phyloP scores from a whole-genome alignment of 2,888 invertebrate genomes.

The Notocelia uddmanniana region DNA sequence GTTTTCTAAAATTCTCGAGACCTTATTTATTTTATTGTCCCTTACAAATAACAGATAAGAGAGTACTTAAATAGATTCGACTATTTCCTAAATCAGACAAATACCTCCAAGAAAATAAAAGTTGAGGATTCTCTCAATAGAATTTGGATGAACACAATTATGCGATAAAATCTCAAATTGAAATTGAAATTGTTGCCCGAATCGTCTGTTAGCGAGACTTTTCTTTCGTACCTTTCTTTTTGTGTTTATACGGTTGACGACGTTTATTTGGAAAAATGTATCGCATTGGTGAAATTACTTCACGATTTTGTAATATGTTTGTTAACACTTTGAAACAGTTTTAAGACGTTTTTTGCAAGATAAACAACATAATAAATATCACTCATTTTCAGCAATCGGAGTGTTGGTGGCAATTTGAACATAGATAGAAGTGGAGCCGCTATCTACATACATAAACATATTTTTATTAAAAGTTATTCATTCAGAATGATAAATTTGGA shows the following conservation, averaged over 20 bases:
- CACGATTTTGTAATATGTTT: not conserved
- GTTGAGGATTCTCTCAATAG: not conserved
- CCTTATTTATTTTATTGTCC: not conserved
- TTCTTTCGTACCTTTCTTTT: not conserved
- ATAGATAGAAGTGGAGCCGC: no score
- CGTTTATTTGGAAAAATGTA: not conserved
- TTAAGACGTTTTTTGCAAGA: not conserved
- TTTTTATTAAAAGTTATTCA: no score
- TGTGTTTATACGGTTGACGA: not conserved
- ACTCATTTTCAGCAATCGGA: no score
- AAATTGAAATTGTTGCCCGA: conserved; percentile 12
- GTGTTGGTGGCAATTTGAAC: no score
- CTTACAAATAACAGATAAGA: not conserved
- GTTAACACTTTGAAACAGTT: not conserved
- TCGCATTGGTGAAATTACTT: not conserved
- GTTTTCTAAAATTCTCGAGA: not conserved
- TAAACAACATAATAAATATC: not conserved
- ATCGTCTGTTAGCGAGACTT: not conserved
- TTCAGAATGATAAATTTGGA: no score
- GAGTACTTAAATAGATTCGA: not conserved
- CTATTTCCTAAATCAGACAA: not conserved
- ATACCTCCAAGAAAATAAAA: not conserved
- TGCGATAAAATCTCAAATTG: conserved; percentile 13
- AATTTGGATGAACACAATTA: conserved; percentile 8
- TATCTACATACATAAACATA: no score